Base-by-base conservation (phyloP, 2,797 vertebrate genomes). In the Nyctalus aviator region DNA sequence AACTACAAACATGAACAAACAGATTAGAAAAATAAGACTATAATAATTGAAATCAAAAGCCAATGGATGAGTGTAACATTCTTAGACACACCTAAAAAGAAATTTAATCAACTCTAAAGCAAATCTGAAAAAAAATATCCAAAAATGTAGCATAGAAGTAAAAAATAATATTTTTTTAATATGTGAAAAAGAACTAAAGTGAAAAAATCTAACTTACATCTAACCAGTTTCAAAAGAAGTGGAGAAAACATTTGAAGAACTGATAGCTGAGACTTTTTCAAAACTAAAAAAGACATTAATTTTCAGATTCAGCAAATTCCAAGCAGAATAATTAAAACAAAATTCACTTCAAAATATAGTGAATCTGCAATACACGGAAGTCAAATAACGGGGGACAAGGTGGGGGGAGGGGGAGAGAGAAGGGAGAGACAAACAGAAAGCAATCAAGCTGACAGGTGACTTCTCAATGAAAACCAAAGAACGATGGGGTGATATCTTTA, bases 321-420 rank as follows among this genome's bases (percentile, higher is more conserved):
- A 86, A 81, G 27, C 23, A 86, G 32, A 93, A 83, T 89, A 95
- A 84, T 62, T 6, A 55, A 88, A 86, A 84, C 27, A 77, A 88
- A 93, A 69, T 76, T 62, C 20, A 83, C 25, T 71, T 50, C 57
- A 76, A 48, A 25, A 37, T 9, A 71, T 14, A 59, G 27, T 72
- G 71, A 84, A 88, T 83, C 50, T 88, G 9, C 21, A 90, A 90
- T 94, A 86, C 20, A 68, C 1, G 23, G 76, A 81, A 94, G 41
- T 41, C 79, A 92, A 83, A 73, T 57, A 41, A 35, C 7, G 6
- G 37, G 37, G 37, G 37, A 6, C 1, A n/a, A n/a, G n/a, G n/a
- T n/a, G n/a, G n/a, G 6, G 37, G 37, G 37, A 3, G 25, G 25
- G 13, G 25, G 5, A 14, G 5, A 2, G 5, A 44, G 44, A 44